phyloP scores from a whole-genome alignment of 2,888 invertebrate species.

The Nasonovia ribisnigri region DNA sequence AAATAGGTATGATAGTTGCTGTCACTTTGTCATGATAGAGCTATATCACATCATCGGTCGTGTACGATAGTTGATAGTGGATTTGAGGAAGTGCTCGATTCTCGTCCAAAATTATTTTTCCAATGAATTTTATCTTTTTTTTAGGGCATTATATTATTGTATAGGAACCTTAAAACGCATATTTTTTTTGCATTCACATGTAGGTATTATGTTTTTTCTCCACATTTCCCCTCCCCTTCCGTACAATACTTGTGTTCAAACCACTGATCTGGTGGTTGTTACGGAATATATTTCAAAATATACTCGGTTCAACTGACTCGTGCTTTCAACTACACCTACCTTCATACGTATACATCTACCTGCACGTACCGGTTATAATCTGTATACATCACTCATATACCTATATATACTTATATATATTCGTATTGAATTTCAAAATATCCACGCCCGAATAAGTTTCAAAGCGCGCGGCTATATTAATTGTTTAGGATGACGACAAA shows the following conservation, averaged over 20 bases:
- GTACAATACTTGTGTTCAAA: neutral
- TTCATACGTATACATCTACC: neutral
- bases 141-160: no score
- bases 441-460: constrained; percentile 18
- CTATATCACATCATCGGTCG: neutral
- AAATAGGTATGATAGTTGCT: neutral
- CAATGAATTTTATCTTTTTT: neutral
- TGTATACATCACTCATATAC: neutral
- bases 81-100: neutral
- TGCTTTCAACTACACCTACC: neutral
- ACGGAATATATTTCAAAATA: neutral
- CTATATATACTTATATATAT: neutral
- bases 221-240: no score
- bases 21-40: neutral
- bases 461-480: neutral
- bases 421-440: constrained; percentile 20
- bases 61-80: neutral
- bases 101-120: neutral
- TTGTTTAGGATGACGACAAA: neutral
- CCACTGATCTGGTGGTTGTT: neutral
- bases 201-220: neutral
- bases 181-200: neutral
- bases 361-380: neutral
- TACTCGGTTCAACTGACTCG: neutral
- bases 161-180: neutral